phyloP scores from a whole-genome alignment of 2,113 vertebrate genomes.

The Opisthocomus hoazin region DNA sequence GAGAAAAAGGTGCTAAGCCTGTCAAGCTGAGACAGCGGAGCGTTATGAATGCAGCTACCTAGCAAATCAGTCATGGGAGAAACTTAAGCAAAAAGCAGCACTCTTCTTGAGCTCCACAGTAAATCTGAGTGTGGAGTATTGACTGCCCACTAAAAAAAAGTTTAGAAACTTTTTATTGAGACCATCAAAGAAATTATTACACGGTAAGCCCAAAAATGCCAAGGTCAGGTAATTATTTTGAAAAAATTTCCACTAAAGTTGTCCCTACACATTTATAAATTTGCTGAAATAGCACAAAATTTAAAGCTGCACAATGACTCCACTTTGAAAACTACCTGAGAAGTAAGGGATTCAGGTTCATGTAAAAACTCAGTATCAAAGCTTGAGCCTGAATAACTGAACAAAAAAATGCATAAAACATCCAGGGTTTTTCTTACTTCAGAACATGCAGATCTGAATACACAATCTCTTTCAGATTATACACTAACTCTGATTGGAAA shows the following conservation, averaged over 20 bases:
- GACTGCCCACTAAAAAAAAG: neutral
- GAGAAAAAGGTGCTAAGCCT: constrained; percentile 20
- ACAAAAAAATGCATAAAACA: neutral
- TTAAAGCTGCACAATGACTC: neutral
- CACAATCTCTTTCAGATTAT: neutral
- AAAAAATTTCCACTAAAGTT: neutral
- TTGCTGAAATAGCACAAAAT: neutral
- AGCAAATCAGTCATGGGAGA: neutral
- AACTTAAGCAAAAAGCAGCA: constrained; percentile 9
- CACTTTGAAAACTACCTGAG: neutral
- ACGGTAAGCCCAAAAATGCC: neutral
- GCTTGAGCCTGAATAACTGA: neutral
- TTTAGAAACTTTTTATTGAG: constrained; percentile 13
- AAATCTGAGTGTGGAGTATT: constrained; percentile 19
- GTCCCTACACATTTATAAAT: neutral
- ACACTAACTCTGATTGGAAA: neutral
- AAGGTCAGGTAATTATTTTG: neutral
- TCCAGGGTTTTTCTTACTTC: neutral
- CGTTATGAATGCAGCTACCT: constrained; percentile 1
- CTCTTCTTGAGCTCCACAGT: neutral
- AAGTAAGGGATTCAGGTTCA: neutral
- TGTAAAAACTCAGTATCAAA: neutral
- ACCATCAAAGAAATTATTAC: neutral
- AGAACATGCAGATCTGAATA: neutral
- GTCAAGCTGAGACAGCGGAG: neutral